These are phyloP conservation scores for Idaea dimidiata DNA, from an alignment of 2,888 invertebrate species.

Conservation along the genomic window DNA sequence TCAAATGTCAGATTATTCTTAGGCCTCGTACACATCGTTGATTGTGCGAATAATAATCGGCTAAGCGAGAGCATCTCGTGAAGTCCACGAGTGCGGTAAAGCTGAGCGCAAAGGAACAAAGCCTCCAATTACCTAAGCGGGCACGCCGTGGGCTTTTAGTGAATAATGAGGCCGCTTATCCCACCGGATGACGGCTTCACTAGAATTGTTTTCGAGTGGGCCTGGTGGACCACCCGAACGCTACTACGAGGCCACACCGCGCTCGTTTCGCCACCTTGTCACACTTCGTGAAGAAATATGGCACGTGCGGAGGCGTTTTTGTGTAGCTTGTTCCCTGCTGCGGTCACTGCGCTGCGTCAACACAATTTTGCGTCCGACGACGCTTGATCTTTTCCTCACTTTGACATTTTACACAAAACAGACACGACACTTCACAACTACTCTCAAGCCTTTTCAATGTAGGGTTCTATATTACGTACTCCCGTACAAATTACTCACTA, in stretches of 20 bases:
- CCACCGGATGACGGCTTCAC: slow-evolving; percentile 68
- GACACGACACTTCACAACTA: slow-evolving; percentile 47
- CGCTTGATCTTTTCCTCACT: slow-evolving; percentile 56
- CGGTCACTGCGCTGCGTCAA: slow-evolving; percentile 61
- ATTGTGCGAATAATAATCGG: slow-evolving; percentile 74
- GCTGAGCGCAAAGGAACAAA: slow-evolving; percentile 74
- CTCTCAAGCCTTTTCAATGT: slow-evolving; percentile 58
- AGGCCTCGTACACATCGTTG: slow-evolving; percentile 60
- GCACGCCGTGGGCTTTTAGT: slow-evolving; percentile 79
- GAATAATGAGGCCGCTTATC: slow-evolving; percentile 78
- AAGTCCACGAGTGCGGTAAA: slow-evolving; percentile 66
- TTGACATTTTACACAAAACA: slow-evolving; percentile 72
- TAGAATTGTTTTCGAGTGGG: slow-evolving; percentile 70
- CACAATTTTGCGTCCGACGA: slow-evolving; percentile 55
- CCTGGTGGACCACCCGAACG: slow-evolving; percentile 57
- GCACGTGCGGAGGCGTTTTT: slow-evolving; percentile 15
- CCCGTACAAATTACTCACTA: slow-evolving; percentile 22
- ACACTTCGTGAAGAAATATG: slow-evolving; percentile 21
- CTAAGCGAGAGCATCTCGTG: slow-evolving; percentile 48
- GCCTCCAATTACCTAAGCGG: slow-evolving; percentile 76
- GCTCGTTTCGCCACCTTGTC: slow-evolving; percentile 27
- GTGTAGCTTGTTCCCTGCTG: slow-evolving; percentile 33
- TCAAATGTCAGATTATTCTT: slow-evolving; percentile 70
- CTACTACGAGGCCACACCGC: slow-evolving; percentile 24
- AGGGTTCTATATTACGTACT: slow-evolving; percentile 27